Base-by-base conservation (phyloP, 2,888 invertebrate genomes). In the Chydorus sphaericus region DNA sequence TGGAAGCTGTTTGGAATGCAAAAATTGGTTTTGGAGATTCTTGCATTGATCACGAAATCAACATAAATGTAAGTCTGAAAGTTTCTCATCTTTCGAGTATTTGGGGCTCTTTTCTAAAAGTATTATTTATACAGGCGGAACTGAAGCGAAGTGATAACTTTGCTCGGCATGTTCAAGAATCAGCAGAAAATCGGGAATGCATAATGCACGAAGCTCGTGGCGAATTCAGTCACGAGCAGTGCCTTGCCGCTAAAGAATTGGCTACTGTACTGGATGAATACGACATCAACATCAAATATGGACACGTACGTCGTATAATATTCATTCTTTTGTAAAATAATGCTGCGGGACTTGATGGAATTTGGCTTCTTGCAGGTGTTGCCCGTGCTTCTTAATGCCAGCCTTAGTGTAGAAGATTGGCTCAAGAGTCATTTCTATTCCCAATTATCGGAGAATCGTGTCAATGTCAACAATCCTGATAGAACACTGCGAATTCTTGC, bases 391-490 rank as follows among this genome's bases (percentile, higher is more conserved):
- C 11, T 23, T 14, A 52, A 52, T n/a, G 36, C 36, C 23, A 52
- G 36, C 14, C 20, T 33, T 11, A 36, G 33, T 7, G 2, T 52
- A 20, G 52, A 52, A 36, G 33, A 36, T 37, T 52, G 31, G 33
- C 31, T 52, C 4, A 31, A 36, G 18, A 36, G 33, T 18, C 23
- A 36, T 26, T 36, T 52, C 7, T 52, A 52, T 36, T 18, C 55
- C 7, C 37, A 57, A 20, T 6, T 58, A 57, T 38, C 58, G 14
- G 50, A 57, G 16, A 50, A 48, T 14, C 26, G 33, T 2, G 56
- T 59, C 18, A 54, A 52, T 23, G 56, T 59, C 14, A 50, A 36
- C 10, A 59, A 59, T 49, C 48, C 56, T 11, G 39, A 51, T 4
- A 59, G 57, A 28, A 23, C 44, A 48, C 16, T 59, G n/a, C 55